Evolutionary conservation across 92 coral and sea anemone species (phyloP).

Genomic region (Hydrozoanthus gracilis): DNA sequence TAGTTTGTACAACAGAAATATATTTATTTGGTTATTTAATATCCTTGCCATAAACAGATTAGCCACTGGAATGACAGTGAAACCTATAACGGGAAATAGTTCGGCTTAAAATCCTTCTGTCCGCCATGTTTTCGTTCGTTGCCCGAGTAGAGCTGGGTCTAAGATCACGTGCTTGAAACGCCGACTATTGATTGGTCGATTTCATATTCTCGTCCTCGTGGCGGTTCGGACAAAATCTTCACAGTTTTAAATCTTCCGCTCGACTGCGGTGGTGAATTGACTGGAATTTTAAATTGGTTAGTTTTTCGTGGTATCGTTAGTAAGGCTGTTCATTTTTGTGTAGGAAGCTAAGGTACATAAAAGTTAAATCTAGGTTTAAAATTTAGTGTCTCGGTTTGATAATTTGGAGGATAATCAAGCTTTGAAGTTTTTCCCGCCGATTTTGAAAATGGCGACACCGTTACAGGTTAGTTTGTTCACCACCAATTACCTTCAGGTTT

Average conservation of each 20-base stretch:
- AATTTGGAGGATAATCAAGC: background rate
- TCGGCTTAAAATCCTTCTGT: background rate
- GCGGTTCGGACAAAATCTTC: conserved; percentile 36
- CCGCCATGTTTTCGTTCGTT: conserved; percentile 24
- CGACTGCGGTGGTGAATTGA: background rate
- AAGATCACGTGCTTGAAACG: conserved; percentile 2
- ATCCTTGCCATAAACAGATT: too few species aligned
- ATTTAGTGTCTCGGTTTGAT: too few species aligned
- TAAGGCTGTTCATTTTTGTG: too few species aligned
- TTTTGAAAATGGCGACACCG: conserved; percentile 51
- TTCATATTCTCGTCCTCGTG: conserved; percentile 28
- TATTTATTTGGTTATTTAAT: too few species aligned
- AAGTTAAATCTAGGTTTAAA: too few species aligned
- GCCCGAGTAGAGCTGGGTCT: conserved; percentile 11
- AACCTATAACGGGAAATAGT: background rate
- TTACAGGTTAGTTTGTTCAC: conserved; percentile 30
- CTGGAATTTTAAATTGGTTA: background rate
- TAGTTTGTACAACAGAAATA: too few species aligned
- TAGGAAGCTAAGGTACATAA: too few species aligned
- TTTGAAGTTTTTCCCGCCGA: conserved; percentile 23
- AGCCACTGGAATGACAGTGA: too few species aligned
- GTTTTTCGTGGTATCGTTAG: background rate
- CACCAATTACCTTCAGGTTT: too few species aligned
- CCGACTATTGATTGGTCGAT: background rate
- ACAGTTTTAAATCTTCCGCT: background rate